phyloP scores from a whole-genome alignment of 2,888 invertebrate genomes.

The Papilio elwesi region DNA sequence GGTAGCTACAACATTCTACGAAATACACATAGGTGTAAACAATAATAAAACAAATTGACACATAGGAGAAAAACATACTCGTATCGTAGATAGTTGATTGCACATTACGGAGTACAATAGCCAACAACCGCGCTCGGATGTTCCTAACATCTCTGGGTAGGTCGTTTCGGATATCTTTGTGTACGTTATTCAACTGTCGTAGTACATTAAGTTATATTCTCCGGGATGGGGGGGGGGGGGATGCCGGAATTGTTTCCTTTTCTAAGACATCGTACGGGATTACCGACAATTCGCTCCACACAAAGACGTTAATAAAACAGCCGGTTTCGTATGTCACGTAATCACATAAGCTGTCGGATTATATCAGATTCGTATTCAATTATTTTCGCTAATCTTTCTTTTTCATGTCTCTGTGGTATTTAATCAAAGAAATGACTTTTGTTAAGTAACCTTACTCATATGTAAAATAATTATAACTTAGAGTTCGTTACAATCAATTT shows the following conservation, averaged over 20 bases:
- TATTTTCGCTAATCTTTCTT: conserved; percentile 25
- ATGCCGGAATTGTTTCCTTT: conserved; percentile 55
- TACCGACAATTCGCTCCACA: conserved; percentile 58
- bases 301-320: conserved; percentile 54
- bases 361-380: conserved; percentile 32
- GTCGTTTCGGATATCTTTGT: conserved; percentile 26
- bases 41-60: no score
- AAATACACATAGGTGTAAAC: no score
- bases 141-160: conserved; percentile 14
- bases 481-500: no score
- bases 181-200: conserved; percentile 39
- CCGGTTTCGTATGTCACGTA: conserved; percentile 45
- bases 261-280: conserved; percentile 64
- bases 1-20: no score
- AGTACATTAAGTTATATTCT: conserved; percentile 61
- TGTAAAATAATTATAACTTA: no score
- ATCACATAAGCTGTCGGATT: conserved; percentile 43
- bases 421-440: background rate
- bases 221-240: conserved; percentile 50
- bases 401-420: conserved; percentile 8
- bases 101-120: conserved; percentile 13
- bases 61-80: no score
- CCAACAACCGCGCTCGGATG: conserved; percentile 5
- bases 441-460: no score
- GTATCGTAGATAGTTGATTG: background rate